Percentiles rank a stretch among this genome's conserved stretches.
These are phyloP conservation scores for Microcebus murinus DNA, from an alignment of 2,113 vertebrate genomes.

Conservation along the genomic window DNA sequence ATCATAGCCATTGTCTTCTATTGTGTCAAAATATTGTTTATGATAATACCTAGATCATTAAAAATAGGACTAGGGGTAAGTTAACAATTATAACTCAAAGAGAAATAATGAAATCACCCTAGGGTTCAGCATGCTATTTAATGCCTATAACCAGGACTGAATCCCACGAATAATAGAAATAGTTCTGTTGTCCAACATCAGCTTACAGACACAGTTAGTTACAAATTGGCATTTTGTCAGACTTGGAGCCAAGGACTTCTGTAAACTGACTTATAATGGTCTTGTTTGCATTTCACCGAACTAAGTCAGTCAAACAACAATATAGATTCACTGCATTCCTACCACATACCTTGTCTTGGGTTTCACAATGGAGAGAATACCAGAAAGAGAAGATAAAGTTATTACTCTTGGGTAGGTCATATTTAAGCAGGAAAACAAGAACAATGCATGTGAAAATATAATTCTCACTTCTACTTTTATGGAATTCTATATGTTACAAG, in stretches of 20 bases:
- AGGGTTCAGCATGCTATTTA: not conserved
- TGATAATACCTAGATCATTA: not conserved
- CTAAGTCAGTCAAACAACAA: not conserved
- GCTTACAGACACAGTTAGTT: not conserved
- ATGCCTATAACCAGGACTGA: not conserved
- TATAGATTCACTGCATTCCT: not conserved
- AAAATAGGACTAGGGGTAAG: not conserved
- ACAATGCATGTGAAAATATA: not conserved
- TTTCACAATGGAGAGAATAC: not conserved
- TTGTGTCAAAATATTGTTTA: not conserved
- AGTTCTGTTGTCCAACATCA: not conserved
- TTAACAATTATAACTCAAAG: not conserved
- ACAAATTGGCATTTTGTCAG: not conserved
- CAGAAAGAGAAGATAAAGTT: not conserved
- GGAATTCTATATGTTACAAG: not conserved
- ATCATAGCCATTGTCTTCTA: not conserved
- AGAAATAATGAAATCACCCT: not conserved
- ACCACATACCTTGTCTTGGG: not conserved
- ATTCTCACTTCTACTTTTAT: not conserved
- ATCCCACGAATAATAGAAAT: not conserved
- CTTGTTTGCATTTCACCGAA: not conserved
- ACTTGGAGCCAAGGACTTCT: not conserved
- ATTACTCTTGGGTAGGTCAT: not conserved
- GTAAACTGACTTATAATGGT: not conserved
- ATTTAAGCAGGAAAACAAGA: not conserved